Conservation (phyloP, 1,140 invertebrate genomes). For the Caenorhabditis briggsae region DNA sequence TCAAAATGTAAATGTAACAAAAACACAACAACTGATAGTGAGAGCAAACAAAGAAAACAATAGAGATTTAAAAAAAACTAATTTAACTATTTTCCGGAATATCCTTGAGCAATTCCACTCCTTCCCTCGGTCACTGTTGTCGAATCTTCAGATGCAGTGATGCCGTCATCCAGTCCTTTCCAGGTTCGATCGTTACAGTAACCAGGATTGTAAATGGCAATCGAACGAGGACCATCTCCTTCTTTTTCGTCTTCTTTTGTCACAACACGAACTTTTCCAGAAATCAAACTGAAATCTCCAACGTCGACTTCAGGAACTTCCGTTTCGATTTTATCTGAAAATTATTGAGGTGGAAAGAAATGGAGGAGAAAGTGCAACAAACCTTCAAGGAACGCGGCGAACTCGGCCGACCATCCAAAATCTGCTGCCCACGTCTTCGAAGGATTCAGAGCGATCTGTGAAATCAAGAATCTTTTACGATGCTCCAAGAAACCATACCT, state of each 20-base stretch:
- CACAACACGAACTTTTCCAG: slow-evolving; percentile 52
- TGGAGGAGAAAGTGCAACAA: slow-evolving; percentile 17
- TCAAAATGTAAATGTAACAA: too few species aligned
- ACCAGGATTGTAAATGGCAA: slow-evolving; percentile 62
- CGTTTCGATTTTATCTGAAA: slow-evolving; percentile 61
- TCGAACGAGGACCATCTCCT: not conserved
- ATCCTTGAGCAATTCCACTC: slow-evolving; percentile 58
- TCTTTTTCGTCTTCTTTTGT: slow-evolving; percentile 51
- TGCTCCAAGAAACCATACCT: not conserved
- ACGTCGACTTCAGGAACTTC: slow-evolving; percentile 45
- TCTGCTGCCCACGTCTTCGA: slow-evolving; percentile 63
- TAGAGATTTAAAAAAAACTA: not conserved
- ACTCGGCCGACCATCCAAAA: slow-evolving; percentile 67
- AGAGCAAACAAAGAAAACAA: not conserved
- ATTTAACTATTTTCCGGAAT: slow-evolving; percentile 51
- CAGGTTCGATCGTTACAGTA: slow-evolving; percentile 64
- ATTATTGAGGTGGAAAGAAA: not conserved
- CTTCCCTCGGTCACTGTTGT: slow-evolving; percentile 53
- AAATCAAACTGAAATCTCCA: slow-evolving; percentile 61
- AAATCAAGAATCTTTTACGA: not conserved
- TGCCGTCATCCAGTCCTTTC: slow-evolving; percentile 63
- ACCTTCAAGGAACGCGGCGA: slow-evolving; percentile 64
- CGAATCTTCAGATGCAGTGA: slow-evolving; percentile 15
- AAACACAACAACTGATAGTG: not conserved
- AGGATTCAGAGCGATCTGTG: slow-evolving; percentile 66